phyloP scores from a whole-genome alignment of 2,113 vertebrate genomes.

The Oryzias curvinotus region DNA sequence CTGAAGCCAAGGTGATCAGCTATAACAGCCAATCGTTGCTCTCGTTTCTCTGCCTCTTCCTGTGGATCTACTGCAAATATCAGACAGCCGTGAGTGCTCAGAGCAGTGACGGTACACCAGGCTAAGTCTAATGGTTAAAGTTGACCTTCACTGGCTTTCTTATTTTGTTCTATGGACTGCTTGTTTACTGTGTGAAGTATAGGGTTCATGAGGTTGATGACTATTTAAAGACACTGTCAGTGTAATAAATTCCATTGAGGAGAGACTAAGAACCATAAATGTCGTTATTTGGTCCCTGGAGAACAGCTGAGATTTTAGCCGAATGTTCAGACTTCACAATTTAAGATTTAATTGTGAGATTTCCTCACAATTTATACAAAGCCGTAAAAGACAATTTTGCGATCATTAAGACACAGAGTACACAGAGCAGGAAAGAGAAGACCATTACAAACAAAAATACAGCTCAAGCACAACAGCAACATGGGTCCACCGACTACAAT shows the following conservation, averaged over 20 bases:
- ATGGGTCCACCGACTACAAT: conserved; percentile 65
- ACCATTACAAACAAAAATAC: conserved; percentile 79
- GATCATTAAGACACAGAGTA: conserved; percentile 81
- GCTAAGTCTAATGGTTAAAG: conserved; percentile 20
- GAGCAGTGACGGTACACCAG: conserved; percentile 29
- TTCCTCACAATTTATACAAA: conserved; percentile 35
- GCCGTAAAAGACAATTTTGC: conserved; percentile 87
- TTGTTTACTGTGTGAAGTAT: neutral
- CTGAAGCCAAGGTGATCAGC: conserved; percentile 98
- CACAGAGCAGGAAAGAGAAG: conserved; percentile 73
- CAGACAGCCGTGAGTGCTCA: conserved; percentile 63
- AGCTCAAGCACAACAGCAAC: conserved; percentile 79
- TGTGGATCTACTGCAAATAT: conserved; percentile 87
- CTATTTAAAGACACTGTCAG: neutral
- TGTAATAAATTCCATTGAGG: conserved; percentile 1
- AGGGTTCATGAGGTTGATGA: neutral
- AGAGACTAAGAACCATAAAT: too few species aligned
- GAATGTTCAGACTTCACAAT: too few species aligned
- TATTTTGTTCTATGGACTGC: conserved; percentile 5
- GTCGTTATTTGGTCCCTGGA: too few species aligned
- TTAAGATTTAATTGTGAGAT: too few species aligned
- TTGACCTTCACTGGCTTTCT: conserved; percentile 70
- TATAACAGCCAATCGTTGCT: conserved; percentile 89
- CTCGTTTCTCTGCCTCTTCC: conserved; percentile 85
- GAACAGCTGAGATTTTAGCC: too few species aligned